phyloP scores from a whole-genome alignment of 2,888 invertebrate genomes.

The Piscicola geometra region DNA sequence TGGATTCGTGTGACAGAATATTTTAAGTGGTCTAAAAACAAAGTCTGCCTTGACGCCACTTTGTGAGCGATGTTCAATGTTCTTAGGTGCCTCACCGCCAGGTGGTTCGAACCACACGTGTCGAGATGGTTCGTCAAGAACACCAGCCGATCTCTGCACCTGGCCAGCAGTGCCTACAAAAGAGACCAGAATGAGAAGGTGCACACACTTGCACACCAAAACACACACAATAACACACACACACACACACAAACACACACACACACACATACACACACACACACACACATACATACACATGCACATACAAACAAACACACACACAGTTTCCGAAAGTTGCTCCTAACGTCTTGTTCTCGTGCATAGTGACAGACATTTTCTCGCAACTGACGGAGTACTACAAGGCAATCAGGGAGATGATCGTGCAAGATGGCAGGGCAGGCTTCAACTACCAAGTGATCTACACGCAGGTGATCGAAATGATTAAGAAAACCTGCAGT shows the following conservation, averaged over 20 bases:
- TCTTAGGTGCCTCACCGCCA: slow-evolving; percentile 45
- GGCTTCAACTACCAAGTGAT: slow-evolving; percentile 19
- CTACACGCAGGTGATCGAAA: neutral
- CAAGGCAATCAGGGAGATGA: slow-evolving; percentile 94
- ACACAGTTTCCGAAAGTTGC: slow-evolving; percentile 94
- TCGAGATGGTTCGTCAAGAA: slow-evolving; percentile 99
- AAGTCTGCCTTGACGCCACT: too few species aligned
- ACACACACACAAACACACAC: slow-evolving; percentile 56
- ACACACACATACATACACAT: too few species aligned
- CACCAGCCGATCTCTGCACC: slow-evolving; percentile 96
- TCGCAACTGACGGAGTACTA: slow-evolving; percentile 98
- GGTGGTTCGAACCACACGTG: slow-evolving; percentile 99
- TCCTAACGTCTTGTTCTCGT: slow-evolving; percentile 95
- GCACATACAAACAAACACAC: neutral
- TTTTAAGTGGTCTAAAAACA: too few species aligned
- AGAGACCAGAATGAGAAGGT: slow-evolving; percentile 65
- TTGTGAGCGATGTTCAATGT: too few species aligned
- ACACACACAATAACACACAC: neutral
- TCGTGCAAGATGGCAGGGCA: neutral
- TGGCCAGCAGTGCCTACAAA: slow-evolving; percentile 95
- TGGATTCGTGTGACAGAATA: too few species aligned
- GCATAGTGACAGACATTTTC: slow-evolving; percentile 98
- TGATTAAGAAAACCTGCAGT: neutral
- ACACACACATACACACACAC: slow-evolving; percentile 55
- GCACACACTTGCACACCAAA: slow-evolving; percentile 25